Base-by-base conservation (phyloP, 1,140 invertebrate species). In the Hydropsyche tenuis region DNA sequence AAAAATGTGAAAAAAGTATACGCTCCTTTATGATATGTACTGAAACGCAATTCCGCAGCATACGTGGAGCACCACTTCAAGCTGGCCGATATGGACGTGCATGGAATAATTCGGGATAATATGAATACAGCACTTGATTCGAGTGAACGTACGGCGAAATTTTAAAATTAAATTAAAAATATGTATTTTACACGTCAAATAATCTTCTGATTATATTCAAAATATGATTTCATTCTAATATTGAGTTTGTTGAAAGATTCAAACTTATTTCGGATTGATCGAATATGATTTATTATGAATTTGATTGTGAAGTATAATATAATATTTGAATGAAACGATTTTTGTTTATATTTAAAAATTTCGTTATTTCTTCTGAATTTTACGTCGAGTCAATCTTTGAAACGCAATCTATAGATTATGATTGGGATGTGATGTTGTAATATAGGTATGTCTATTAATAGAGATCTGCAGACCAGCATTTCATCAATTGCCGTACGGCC, bases 331-430 rank as follows among this genome's bases (percentile, higher is more conserved):
- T n/a, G n/a, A n/a, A n/a, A 20, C 20, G 18, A 62, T 27, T 20
- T 23, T 62, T 62, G 3, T 25, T 62, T 62, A 22, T 6, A 4
- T n/a, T n/a, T 4, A n/a, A 48, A 48, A 48, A 48, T 48, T n/a
- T 7, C 12, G 37, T 6, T 6, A 12, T n/a, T 16, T 16, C 51
- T 56, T 18, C 51, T 9, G 1, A 23, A 45, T 66, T 1, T 45
- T 7, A 46, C 37, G 9, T 11, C 42, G 69, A 66, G 69, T 62
- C 69, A 75, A 75, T 75, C 73, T 63, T 72, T 72, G 69, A 53
- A 75, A 72, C 63, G 69, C 73, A 72, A 65, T 68, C 73, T 72
- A 75, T 75, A 72, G 73, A 72, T 75, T 75, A 75, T 72, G 73
- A 75, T 75, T 70, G 69, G 73, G 48, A 22, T 53, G 73, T 65